phyloP scores from a whole-genome alignment of 2,888 invertebrate species.

The Dexiosoma caninum region DNA sequence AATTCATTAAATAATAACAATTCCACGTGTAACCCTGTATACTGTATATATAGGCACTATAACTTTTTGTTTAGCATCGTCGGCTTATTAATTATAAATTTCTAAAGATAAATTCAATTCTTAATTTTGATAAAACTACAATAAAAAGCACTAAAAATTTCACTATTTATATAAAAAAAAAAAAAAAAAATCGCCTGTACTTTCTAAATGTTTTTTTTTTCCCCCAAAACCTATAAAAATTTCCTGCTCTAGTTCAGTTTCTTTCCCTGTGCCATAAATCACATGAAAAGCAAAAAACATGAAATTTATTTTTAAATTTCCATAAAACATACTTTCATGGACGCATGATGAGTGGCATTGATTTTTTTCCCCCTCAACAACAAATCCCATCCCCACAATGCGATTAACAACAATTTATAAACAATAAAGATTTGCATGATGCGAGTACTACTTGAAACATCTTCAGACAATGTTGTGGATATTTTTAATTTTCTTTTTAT shows the following conservation, averaged over 20 bases:
- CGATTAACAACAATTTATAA: constrained; percentile 36
- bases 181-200: too few species aligned
- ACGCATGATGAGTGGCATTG: not conserved
- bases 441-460: not conserved
- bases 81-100: too few species aligned
- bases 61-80: too few species aligned
- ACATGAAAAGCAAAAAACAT: not conserved
- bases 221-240: not conserved
- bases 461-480: not conserved
- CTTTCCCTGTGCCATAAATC: constrained; percentile 18
- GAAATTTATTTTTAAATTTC: constrained; percentile 10
- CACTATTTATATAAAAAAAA: too few species aligned
- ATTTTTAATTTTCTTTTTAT: not conserved
- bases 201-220: not conserved
- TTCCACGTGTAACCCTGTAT: too few species aligned
- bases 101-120: too few species aligned
- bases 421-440: constrained; percentile 20
- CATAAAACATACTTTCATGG: not conserved
- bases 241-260: not conserved
- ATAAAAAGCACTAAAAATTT: too few species aligned
- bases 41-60: too few species aligned
- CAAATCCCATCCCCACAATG: constrained; percentile 1
- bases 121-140: too few species aligned
- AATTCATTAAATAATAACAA: too few species aligned
- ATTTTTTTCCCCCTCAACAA: not conserved